Evolutionary conservation across 2,888 invertebrate species (phyloP).

Genomic region (Conomelus anceps): DNA sequence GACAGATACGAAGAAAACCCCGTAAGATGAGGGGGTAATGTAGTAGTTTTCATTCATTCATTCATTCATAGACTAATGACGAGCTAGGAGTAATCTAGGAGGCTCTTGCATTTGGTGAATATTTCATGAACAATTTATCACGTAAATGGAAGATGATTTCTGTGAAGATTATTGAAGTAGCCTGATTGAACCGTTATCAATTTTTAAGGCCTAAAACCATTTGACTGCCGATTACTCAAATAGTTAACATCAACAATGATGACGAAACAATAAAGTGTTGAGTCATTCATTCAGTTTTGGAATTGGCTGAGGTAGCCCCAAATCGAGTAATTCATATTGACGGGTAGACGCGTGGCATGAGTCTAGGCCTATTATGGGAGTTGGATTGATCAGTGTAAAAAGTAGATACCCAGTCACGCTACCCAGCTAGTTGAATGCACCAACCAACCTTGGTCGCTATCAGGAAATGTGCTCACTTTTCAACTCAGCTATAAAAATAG

Average conservation of each 20-base stretch:
- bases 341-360: not conserved
- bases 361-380: not conserved
- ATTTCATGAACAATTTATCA: not conserved
- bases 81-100: no score
- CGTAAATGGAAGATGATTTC: not conserved
- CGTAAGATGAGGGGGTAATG: no score
- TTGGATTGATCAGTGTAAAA: not conserved
- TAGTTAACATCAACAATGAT: not conserved
- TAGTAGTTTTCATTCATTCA: not conserved
- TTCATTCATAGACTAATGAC: not conserved
- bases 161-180: not conserved
- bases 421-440: not conserved
- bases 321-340: not conserved
- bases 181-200: not conserved
- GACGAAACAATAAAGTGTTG: not conserved
- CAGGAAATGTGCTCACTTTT: not conserved
- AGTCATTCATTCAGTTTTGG: not conserved
- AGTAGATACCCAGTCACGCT: not conserved
- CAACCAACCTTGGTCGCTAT: not conserved
- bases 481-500: not conserved
- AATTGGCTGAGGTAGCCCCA: not conserved
- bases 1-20: not conserved
- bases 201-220: not conserved
- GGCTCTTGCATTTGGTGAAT: not conserved
- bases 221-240: not conserved